Evolutionary conservation across 2,888 invertebrate genomes (phyloP).

Genomic region (Campopleginae sp.): DNA sequence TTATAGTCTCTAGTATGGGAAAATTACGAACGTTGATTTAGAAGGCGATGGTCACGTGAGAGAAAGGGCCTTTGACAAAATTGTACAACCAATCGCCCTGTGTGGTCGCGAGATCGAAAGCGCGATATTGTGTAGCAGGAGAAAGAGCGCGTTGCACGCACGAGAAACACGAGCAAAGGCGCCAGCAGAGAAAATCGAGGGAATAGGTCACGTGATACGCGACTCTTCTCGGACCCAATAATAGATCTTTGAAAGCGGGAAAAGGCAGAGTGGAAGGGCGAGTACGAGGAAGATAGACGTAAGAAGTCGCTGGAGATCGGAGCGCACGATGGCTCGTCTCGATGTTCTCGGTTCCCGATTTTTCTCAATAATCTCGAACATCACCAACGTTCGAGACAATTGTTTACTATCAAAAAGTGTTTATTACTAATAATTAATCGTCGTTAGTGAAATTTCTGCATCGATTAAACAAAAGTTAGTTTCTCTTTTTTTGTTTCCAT

Average conservation of each 20-base stretch:
- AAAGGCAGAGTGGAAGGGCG: conserved; percentile 40
- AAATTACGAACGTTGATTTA: conserved; percentile 23
- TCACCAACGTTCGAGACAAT: conserved; percentile 20
- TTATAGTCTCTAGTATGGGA: conserved; percentile 11
- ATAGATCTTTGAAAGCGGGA: conserved; percentile 43
- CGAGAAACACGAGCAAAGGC: conserved; percentile 21
- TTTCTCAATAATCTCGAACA: conserved; percentile 43
- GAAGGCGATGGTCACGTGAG: conserved; percentile 15
- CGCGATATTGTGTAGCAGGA: not conserved
- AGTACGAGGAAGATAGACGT: conserved; percentile 22
- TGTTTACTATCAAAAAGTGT: conserved; percentile 18
- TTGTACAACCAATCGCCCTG: conserved; percentile 12
- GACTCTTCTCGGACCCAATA: conserved; percentile 31
- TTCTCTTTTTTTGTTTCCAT: conserved; percentile 7
- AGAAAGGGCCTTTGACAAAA: conserved; percentile 2
- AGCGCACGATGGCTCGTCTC: conserved; percentile 44
- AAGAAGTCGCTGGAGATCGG: conserved; percentile 43
- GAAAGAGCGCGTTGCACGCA: not conserved
- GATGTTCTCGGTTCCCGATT: conserved; percentile 37
- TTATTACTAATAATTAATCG: conserved; percentile 1
- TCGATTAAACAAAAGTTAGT: not conserved
- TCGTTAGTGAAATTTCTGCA: conserved; percentile 5
- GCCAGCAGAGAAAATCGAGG: conserved; percentile 46
- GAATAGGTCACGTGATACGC: conserved; percentile 58
- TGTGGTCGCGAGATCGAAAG: conserved; percentile 32